phyloP scores from a whole-genome alignment of 2,113 vertebrate species.

The Halcyon senegalensis region DNA sequence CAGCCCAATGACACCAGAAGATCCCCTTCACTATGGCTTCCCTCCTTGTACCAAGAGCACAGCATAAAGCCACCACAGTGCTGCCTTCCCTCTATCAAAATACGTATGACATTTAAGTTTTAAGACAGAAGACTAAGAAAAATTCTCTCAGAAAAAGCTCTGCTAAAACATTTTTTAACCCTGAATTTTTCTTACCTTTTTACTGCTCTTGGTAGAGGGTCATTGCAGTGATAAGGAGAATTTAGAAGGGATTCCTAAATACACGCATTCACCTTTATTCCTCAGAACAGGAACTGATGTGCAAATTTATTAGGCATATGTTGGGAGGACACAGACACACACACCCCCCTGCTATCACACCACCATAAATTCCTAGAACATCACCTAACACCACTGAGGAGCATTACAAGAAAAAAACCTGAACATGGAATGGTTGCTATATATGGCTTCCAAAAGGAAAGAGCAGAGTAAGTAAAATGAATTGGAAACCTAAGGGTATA shows the following conservation, averaged over 20 bases:
- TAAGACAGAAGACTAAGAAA: not conserved
- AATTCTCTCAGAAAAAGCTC: not conserved
- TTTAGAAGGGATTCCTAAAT: not conserved
- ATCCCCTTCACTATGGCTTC: not conserved
- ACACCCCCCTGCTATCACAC: not conserved
- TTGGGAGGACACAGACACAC: not conserved
- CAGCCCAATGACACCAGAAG: not conserved
- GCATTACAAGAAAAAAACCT: not conserved
- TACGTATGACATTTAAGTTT: rapidly evolving
- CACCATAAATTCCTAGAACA: not conserved
- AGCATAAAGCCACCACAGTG: not conserved
- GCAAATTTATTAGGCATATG: not conserved
- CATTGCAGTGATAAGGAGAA: not conserved
- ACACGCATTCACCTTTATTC: not conserved
- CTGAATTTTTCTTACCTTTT: not conserved
- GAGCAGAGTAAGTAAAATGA: not conserved
- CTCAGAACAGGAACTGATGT: not conserved
- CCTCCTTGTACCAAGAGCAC: rapidly evolving
- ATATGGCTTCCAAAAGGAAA: not conserved
- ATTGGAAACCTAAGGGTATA: not conserved
- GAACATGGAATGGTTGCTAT: not conserved
- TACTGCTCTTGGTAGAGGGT: not conserved
- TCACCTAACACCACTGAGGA: not conserved
- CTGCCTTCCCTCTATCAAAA: not conserved
- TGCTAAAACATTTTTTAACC: not conserved